Evolutionary conservation across 2,888 invertebrate species (phyloP), one percentile per base, ranked within the genome.

Genomic region (Tenthredo scrophulariae): DNA sequence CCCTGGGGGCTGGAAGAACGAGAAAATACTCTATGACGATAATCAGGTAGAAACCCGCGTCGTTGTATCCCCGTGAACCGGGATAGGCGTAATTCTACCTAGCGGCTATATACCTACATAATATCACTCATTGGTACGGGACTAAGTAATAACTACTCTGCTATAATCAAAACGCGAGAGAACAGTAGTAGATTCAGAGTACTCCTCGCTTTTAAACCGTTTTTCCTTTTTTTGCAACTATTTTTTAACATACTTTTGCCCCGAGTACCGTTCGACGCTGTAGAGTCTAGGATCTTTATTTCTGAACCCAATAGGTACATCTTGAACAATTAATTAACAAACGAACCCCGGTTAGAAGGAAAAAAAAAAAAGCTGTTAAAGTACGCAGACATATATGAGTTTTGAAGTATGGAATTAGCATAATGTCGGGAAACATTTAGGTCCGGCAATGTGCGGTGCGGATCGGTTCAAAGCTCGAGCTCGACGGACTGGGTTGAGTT

Each of bases 21-120:
- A 88, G 89, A 89, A 89, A 89, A 89, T 86, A 87, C 88, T 89
- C 87, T 87, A 89, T 89, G 89, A 89, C 89, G 89, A 89, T 89
- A 89, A 89, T 89, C 89, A 89, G 89, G 87, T 40, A 86, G 87
- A 50, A 82, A 84, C 88, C 86, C 88, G 89, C 88, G 89, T 62
- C 58, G 62, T 29, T 40, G 33, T 62, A 80, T 80, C 80, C 80
- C 22, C 29, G 62, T 29, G 22, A 62, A 33, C 5, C 40, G 46
- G 75, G 43, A 75, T 75, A 26, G 46, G 15, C 40, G 50, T 80
- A 80, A 80, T 80, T 80, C 40, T 9, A 37, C 58, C 80, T 80
- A 26, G 37, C 80, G 80, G 80, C 80, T 62, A 80, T 80, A 80
- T 80, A 80, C 62, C 54, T 40, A 54, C 77, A 54, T 77, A 80